phyloP scores from a whole-genome alignment of 2,797 vertebrate species.

The Tangara arthus region DNA sequence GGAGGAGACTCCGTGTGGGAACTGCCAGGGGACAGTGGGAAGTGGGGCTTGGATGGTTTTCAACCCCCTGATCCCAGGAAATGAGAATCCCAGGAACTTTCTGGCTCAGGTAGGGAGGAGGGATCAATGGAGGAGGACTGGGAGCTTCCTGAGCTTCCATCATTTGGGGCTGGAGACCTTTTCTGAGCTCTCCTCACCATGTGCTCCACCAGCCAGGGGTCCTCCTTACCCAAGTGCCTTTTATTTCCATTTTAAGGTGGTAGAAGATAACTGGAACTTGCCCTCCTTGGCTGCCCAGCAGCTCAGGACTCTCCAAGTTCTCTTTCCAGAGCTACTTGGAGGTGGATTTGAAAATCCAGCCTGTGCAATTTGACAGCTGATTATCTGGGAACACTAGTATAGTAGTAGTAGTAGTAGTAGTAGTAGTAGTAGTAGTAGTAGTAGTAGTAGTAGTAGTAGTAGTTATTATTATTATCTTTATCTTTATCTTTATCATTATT shows the following conservation, averaged over 20 bases:
- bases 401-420: too few species aligned
- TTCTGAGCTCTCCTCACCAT: background rate
- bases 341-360: background rate
- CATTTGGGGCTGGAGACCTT: background rate
- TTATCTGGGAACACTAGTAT: background rate
- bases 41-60: background rate
- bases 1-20: constrained; percentile 13
- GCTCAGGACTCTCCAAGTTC: background rate
- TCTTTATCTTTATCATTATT: too few species aligned
- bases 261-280: background rate
- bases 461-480: rapidly evolving
- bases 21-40: background rate
- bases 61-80: background rate
- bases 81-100: background rate
- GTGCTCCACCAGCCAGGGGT: background rate
- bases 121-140: background rate
- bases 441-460: background rate
- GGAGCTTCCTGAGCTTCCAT: background rate
- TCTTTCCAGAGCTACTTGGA: background rate
- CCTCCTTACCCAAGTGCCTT: background rate
- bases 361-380: background rate
- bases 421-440: background rate
- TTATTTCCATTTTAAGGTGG: background rate
- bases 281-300: background rate
- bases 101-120: background rate